Base-by-base conservation (phyloP, 53 echinoderm and acorn worm genomes). In the Stichopus horrens region DNA sequence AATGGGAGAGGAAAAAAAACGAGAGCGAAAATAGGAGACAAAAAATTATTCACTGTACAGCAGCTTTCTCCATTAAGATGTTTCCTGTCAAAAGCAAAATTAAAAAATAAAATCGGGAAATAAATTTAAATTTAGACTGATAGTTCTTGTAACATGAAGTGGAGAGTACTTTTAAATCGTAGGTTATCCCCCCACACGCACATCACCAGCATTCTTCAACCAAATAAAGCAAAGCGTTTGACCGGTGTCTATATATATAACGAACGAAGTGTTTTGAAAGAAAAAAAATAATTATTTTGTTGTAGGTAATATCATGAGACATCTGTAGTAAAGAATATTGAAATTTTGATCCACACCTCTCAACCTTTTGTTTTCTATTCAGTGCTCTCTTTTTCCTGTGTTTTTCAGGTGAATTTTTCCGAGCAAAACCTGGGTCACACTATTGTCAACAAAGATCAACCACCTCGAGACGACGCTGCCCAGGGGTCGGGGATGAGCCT, bases 401-500 rank as follows among this genome's bases (percentile, higher is more conserved):
- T 37, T 37, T 37, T 87, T 5, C 91, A 96, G 96, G 96, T 96
- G 56, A 96, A 96, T 86, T 96, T 96, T 67, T 96, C 96, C 19
- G 96, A 96, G 87, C 96, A 96, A 75, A 96, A 88, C 57, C 89
- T 96, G 19, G 94, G 94, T 23, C 92, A 91, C 58, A 94, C 94
- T 8, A 79, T 90, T 18, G 60, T 91, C 55, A 81, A 81, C 52
- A 92, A 92, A 88, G 92, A 92, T 78, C 89, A 89, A 76, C 92
- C 89, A 51, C 92, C 92, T 7, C 83, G 96, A 59, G 96, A 92
- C 74, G 96, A 96, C 74, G 92, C 94, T 9, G 91, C 94, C 0
- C 92, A 89, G 1, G 93, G 90, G 71, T 94, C 96, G 55, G 94
- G 94, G 20, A 96, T 96, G 96, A 96, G 96, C 73, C 76, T 96